These are phyloP conservation scores for Gymnodraco acuticeps DNA, from an alignment of 2,797 vertebrate genomes.

Conservation along the genomic window DNA sequence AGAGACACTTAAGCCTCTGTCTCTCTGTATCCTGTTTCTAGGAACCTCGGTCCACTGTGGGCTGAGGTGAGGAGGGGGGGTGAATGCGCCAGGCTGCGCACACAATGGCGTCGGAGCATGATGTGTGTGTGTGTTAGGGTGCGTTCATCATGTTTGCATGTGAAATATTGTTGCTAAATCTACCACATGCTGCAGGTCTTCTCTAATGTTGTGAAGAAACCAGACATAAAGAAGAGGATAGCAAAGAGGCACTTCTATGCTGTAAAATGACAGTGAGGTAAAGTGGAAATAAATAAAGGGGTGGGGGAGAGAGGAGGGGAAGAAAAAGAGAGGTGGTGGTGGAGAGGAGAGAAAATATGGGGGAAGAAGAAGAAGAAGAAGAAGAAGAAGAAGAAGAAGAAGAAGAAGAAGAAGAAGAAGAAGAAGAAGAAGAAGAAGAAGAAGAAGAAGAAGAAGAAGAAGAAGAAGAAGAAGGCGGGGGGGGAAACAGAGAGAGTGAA, in stretches of 20 bases:
- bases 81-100: conserved; percentile 2
- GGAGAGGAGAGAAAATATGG: conserved; percentile 13
- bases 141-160: conserved; percentile 4
- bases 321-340: background rate
- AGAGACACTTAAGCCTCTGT: conserved; percentile 50
- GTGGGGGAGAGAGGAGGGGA: background rate
- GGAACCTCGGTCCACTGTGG: conserved; percentile 43
- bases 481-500: conserved; percentile 32
- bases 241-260: background rate
- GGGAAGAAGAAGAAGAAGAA: conserved; percentile 12
- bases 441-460: conserved; percentile 44
- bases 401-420: conserved; percentile 46
- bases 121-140: conserved; percentile 1
- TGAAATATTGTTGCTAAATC: background rate
- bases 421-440: conserved; percentile 15
- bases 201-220: background rate
- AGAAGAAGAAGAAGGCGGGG: conserved; percentile 19
- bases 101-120: conserved; percentile 23
- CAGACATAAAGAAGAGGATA: conserved; percentile 22
- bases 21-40: conserved; percentile 61
- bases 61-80: conserved; percentile 4
- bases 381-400: conserved; percentile 7
- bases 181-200: conserved; percentile 2
- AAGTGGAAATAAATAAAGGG: conserved; percentile 3
- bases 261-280: conserved; percentile 22